Percentiles rank a stretch among this genome's conserved stretches.
phyloP scores from a whole-genome alignment of 2,113 vertebrate species.

The Girardinichthys multiradiatus region DNA sequence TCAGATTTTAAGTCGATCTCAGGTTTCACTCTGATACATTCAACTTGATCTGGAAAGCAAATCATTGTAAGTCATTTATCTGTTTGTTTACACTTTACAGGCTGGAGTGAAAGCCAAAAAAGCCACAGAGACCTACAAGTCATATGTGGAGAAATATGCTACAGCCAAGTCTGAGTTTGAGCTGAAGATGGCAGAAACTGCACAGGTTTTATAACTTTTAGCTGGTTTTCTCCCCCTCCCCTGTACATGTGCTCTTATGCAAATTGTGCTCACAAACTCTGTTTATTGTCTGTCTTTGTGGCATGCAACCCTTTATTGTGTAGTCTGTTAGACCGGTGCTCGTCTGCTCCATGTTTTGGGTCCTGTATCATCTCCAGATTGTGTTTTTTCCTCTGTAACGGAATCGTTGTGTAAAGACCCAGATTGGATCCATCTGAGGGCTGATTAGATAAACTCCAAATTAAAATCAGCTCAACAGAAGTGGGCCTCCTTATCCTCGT shows the following conservation, averaged over 20 bases:
- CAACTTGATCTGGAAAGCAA: conserved; percentile 26
- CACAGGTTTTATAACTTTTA: conserved; percentile 83
- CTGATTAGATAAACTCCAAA: conserved; percentile 77
- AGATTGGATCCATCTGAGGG: conserved; percentile 75
- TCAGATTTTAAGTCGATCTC: conserved; percentile 14
- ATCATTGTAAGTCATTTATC: conserved; percentile 45
- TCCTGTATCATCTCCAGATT: conserved; percentile 65
- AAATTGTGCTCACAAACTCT: conserved; percentile 14
- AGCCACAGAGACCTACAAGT: conserved; percentile 94
- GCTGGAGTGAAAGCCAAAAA: conserved; percentile 95
- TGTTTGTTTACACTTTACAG: conserved; percentile 76
- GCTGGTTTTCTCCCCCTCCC: background rate
- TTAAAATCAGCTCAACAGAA: conserved; percentile 72
- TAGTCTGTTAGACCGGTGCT: conserved; percentile 26
- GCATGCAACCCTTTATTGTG: conserved; percentile 39
- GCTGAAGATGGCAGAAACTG: conserved; percentile 95
- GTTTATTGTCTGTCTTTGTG: conserved; percentile 27
- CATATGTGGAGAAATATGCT: conserved; percentile 95
- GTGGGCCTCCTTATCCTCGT: conserved; percentile 58
- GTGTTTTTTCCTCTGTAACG: conserved; percentile 68
- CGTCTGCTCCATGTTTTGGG: conserved; percentile 36
- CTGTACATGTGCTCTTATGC: conserved; percentile 2
- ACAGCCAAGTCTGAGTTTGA: conserved; percentile 94
- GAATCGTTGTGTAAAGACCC: conserved; percentile 57
- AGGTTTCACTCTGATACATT: background rate